Base-by-base conservation (phyloP, 1,140 invertebrate genomes). In the Drosophila varians region DNA sequence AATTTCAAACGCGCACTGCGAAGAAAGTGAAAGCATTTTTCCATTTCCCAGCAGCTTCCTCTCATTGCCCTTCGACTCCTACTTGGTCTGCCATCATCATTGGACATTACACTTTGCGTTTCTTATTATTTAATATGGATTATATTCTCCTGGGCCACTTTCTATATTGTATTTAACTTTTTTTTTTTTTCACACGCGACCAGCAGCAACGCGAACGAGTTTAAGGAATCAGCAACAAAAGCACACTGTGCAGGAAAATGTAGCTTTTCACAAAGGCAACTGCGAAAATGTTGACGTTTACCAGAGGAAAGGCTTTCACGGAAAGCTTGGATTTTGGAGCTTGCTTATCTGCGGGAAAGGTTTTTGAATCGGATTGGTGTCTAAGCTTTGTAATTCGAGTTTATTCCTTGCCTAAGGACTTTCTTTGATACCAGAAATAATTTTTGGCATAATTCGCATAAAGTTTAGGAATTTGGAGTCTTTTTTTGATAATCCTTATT, bases 141-240 rank as follows among this genome's bases (percentile, higher is more conserved):
- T 47, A n/a, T 42, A 48, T 56, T 43, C 61, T 58, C 47, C 38
- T 79, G 49, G 64, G 34, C 34, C 42, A 40, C 58, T 62, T 49
- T 62, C n/a, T 71, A 43, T 78, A 36, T 62, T 70, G 46, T 68
- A 60, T 62, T 58, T n/a, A n/a, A n/a, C n/a, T n/a, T 64, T 52
- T 57, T 66, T 61, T 65, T 58, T 66, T 62, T 69, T 70, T 60
- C 77, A 70, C 69, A 46, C 74, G 75, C 82, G 76, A 77, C 79
- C 75, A 71, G 51, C 57, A 84, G 75, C 80, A 87, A 87, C 58
- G 68, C 56, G 76, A 74, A 86, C 80, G 83, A 74, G 82, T 86
- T 87, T 77, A 77, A 77, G 82, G 82, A 87, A 88, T 87, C 83
- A 82, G 69, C 49, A 56, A 74, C 77, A 71, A 86, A 86, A 86